Base-by-base conservation (phyloP, 2,797 vertebrate genomes). In the Tinamus major region DNA sequence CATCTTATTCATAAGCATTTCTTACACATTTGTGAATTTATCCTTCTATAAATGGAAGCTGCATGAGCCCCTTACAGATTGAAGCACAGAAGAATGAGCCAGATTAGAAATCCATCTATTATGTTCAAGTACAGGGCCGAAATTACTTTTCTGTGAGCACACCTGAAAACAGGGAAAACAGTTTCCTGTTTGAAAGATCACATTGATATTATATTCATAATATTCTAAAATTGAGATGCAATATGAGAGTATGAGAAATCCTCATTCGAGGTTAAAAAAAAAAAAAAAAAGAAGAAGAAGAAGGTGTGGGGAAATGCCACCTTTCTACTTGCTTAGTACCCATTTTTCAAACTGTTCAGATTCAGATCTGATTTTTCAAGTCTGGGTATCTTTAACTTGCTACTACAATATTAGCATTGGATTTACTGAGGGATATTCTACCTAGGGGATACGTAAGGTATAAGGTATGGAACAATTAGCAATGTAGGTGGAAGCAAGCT, bases 61-160 rank as follows among this genome's bases (percentile, higher is more conserved):
- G 49, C 29, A 70, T 59, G 7, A 68, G 12, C 19, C 14, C 11
- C 5, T 87, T 85, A 35, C 13, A 42, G 51, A 71, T 39, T 2
- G 4, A 85, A 85, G 5, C 18, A 77, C 2, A 58, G 17, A 87
- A 49, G 12, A 85, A 83, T 18, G 0, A 35, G 14, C 33, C 44
- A 83, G 27, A 79, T 69, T 58, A 46, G 29, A 79, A 87, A 59
- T 63, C 10, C 9, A 37, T n/a, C 6, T 51, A 21, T 48, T 76
- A 1, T 42, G 13, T 63, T 58, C 31, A 53, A 56, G 2, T 53
- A 8, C 2, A 1, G 9, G 58, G 10, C 10, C 13, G 20, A 41
- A 29, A 62, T 79, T 89, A 81, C 13, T 46, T n/a, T 65, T 35
- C 23, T 49, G 65, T 18, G 48, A 42, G 39, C 35, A 35, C 14